phyloP scores from a whole-genome alignment of 2,888 invertebrate species.

The Xanthorhoe designata region DNA sequence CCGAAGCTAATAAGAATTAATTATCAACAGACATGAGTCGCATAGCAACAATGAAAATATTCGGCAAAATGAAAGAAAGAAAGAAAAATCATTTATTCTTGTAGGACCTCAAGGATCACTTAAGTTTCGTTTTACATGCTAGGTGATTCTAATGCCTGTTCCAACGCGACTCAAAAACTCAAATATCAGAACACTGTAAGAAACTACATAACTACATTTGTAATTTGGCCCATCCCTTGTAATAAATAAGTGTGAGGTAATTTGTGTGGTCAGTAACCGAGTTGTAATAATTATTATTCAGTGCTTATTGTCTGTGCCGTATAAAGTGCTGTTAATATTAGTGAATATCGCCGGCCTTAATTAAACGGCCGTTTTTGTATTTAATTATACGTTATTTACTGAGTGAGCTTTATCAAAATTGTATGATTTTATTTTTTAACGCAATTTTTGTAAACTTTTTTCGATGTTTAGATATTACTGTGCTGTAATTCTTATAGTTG shows the following conservation, averaged over 20 bases:
- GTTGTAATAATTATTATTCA: slow-evolving; percentile 15
- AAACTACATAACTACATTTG: too few species aligned
- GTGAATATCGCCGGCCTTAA: slow-evolving; percentile 31
- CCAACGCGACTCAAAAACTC: too few species aligned
- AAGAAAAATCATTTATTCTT: too few species aligned
- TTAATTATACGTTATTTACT: slow-evolving; percentile 24
- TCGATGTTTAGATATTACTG: slow-evolving; percentile 49
- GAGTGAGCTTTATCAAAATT: slow-evolving; percentile 50
- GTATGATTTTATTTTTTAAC: slow-evolving; percentile 60
- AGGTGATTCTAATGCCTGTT: too few species aligned
- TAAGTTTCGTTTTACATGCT: too few species aligned
- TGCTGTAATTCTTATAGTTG: slow-evolving; percentile 46
- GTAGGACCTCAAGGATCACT: too few species aligned
- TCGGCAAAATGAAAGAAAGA: too few species aligned
- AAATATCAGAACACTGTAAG: too few species aligned
- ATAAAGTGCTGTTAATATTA: slow-evolving; percentile 18
- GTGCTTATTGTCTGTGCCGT: slow-evolving; percentile 33
- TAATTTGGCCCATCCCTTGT: neutral
- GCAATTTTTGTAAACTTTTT: slow-evolving; percentile 57
- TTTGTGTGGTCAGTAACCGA: slow-evolving; percentile 5
- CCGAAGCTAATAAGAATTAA: too few species aligned
- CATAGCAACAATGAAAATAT: too few species aligned
- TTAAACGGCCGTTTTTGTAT: slow-evolving; percentile 29
- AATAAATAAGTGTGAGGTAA: neutral
- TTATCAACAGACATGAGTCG: too few species aligned